Evolutionary conservation across 23 tunicate species (phyloP), one percentile per base, ranked within the genome.

Genomic region (Botrylloides violaceus): DNA sequence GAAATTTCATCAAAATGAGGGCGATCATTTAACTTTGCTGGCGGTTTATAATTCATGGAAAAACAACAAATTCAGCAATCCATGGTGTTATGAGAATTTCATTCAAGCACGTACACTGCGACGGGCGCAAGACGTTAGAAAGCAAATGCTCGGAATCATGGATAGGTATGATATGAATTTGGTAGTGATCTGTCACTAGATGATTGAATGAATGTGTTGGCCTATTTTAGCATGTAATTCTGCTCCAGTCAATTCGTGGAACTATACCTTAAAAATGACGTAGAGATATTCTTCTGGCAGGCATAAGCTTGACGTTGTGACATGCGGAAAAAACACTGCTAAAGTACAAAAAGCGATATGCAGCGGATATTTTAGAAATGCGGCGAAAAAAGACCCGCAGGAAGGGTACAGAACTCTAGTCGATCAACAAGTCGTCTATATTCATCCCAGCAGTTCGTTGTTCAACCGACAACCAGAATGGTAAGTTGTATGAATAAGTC

Each of bases 71-170:
- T 93, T 93, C 62, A 84, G 94, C 47, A 93, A 93, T 25, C 88
- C 90, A 0, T 93, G 98, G 98, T 93, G 98, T 65, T 93, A 72
- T 61, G 98, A 93, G 65, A 93, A 93, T 68, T 93, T 93, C 65
- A 74, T 93, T 31, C 98, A 93, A 74, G 98, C 95, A 1, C 75
- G 98, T 20, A 93, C 98, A 15, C 77, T 93, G 32, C 80, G 89
- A 6, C 36, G 98, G 72, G 93, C 94, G 49, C 98, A 93, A 62
- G 98, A 93, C 73, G 98, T 93, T 15, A 39, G 98, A 33, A 93
- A 93, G 58, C 98, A 93, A 61, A 93, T 93, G 98, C 61, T 93
- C 29, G 98, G 98, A 28, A 93, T 93, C 30, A 93, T 93, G 98
- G 98, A 93, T 43, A 79, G 74, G 74, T 68, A 39, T 37, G 29